Conservation (phyloP, 2,113 vertebrate genomes). For the Oreotragus oreotragus region DNA sequence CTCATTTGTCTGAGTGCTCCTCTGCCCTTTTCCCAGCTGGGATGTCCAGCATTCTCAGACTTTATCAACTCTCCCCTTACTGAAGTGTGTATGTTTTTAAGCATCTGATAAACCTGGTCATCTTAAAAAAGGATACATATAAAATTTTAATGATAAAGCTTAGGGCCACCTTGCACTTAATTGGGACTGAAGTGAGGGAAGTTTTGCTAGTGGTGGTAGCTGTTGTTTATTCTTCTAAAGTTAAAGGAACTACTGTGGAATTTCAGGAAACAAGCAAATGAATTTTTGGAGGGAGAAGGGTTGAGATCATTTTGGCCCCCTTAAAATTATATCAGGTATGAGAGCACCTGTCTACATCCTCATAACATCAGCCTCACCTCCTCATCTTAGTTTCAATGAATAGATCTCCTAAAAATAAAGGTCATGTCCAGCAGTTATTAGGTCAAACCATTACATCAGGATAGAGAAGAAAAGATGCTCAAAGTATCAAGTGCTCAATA, state of each 20-base stretch:
- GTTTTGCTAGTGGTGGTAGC: neutral
- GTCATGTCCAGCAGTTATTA: neutral
- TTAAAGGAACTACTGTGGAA: neutral
- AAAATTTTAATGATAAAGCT: neutral
- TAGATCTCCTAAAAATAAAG: neutral
- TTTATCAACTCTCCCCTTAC: neutral
- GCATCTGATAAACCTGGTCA: neutral
- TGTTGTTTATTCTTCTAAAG: neutral
- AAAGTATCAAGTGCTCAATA: neutral
- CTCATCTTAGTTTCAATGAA: neutral
- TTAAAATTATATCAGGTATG: neutral
- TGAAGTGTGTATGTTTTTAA: neutral
- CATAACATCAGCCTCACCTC: neutral
- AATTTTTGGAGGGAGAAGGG: neutral
- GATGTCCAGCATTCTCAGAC: neutral
- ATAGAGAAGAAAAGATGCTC: neutral
- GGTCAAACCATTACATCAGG: neutral
- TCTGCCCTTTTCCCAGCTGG: neutral
- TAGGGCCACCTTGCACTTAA: neutral
- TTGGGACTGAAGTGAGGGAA: neutral
- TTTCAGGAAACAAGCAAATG: neutral
- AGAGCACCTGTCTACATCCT: neutral
- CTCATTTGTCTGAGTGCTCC: neutral
- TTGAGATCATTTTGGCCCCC: neutral
- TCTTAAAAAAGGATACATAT: neutral